A percentile compares a stretch with the other conserved stretches of the same genome.
These are phyloP conservation scores for Sphaerophoria rueppellii DNA, from an alignment of 2,888 invertebrate genomes.

Conservation along the genomic window DNA sequence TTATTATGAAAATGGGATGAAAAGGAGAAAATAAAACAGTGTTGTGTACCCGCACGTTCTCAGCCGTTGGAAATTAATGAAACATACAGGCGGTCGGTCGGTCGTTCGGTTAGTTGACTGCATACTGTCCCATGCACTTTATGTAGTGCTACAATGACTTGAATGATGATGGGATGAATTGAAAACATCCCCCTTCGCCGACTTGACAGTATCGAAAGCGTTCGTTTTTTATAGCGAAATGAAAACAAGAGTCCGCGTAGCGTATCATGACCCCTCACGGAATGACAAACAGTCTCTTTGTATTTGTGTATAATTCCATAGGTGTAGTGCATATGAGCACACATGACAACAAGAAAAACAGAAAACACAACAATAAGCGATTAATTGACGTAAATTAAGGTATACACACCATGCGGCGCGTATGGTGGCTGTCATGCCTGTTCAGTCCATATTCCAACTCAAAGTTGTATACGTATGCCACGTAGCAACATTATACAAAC, in stretches of 20 bases:
- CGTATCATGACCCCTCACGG: conserved; percentile 71
- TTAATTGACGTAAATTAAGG: conserved; percentile 74
- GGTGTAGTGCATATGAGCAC: conserved; percentile 61
- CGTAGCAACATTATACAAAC: not conserved
- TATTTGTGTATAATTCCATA: conserved; percentile 51
- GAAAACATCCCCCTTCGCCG: conserved; percentile 57
- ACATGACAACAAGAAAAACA: conserved; percentile 59
- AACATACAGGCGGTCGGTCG: conserved; percentile 46
- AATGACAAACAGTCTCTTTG: conserved; percentile 33
- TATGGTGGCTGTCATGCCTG: conserved; percentile 66
- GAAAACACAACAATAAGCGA: conserved; percentile 66
- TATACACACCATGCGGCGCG: conserved; percentile 67
- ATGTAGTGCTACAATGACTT: not conserved
- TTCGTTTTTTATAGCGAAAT: conserved; percentile 53
- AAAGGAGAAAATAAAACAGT: conserved; percentile 16
- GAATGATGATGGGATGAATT: conserved; percentile 49
- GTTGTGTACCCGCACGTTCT: conserved; percentile 69
- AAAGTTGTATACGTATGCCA: no score
- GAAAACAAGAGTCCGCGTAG: conserved; percentile 73
- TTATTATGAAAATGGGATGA: conserved; percentile 21
- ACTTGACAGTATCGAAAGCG: not conserved
- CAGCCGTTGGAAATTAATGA: conserved; percentile 69
- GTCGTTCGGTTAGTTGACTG: not conserved
- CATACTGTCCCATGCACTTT: not conserved
- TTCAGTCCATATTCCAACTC: conserved; percentile 14